Conservation (phyloP, 2,113 vertebrate species). For the Menura novaehollandiae region DNA sequence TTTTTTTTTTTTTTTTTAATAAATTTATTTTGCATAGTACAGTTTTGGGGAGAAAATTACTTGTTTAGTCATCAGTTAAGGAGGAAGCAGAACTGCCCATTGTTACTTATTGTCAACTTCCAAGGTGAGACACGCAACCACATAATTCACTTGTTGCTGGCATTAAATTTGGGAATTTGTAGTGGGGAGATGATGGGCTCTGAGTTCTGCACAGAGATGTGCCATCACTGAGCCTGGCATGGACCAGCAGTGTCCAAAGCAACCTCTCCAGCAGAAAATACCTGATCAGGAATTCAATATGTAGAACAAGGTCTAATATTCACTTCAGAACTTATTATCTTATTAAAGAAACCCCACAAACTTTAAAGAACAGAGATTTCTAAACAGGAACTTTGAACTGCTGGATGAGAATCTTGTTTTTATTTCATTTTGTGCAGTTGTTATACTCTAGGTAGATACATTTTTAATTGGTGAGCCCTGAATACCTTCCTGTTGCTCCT, state of each 20-base stretch:
- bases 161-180: neutral
- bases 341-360: neutral
- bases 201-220: neutral
- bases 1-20: neutral
- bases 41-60: neutral
- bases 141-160: neutral
- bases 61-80: neutral
- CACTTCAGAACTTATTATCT: neutral
- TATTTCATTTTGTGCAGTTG: neutral
- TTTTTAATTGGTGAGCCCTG: neutral
- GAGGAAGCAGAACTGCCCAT: neutral
- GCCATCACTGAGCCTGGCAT: too few relatives aligned
- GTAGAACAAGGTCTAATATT: neutral
- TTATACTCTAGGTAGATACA: rapidly evolving
- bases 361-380: neutral
- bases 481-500: neutral
- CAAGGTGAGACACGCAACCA: neutral
- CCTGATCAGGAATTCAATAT: neutral
- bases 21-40: neutral
- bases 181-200: neutral
- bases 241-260: neutral
- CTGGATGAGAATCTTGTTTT: neutral
- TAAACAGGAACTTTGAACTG: neutral
- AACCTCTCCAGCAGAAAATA: neutral
- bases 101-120: neutral